Conservation (phyloP, 2,113 vertebrate genomes). For the Leptocoma aspasia region DNA sequence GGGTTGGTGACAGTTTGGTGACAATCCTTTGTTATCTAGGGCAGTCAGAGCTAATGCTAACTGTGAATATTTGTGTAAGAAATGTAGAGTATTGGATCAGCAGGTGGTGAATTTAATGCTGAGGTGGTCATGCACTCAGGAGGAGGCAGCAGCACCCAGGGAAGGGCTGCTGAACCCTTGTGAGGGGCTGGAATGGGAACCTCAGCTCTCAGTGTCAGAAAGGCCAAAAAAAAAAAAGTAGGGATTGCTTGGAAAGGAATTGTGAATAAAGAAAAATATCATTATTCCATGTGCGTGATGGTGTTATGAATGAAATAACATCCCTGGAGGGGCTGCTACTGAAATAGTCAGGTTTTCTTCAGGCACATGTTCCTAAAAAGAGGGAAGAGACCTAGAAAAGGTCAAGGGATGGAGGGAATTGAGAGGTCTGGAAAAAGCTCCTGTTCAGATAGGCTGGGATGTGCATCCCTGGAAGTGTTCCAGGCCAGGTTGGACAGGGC, state of each 20-base stretch:
- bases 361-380: neutral
- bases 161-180: neutral
- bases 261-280: neutral
- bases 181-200: neutral
- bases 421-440: neutral
- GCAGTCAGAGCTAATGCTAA: neutral
- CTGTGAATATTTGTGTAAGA: neutral
- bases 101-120: neutral
- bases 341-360: neutral
- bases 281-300: neutral
- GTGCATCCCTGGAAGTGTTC: neutral
- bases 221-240: neutral
- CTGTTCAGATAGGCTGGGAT: neutral
- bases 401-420: neutral
- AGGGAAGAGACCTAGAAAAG: neutral
- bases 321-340: neutral
- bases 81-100: neutral
- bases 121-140: neutral
- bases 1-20: neutral
- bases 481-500: neutral
- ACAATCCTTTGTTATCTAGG: neutral
- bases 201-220: neutral
- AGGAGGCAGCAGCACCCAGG: neutral
- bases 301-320: neutral
- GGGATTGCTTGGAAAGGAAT: neutral